phyloP scores from a whole-genome alignment of 2,113 vertebrate genomes.

The Cairina moschata region DNA sequence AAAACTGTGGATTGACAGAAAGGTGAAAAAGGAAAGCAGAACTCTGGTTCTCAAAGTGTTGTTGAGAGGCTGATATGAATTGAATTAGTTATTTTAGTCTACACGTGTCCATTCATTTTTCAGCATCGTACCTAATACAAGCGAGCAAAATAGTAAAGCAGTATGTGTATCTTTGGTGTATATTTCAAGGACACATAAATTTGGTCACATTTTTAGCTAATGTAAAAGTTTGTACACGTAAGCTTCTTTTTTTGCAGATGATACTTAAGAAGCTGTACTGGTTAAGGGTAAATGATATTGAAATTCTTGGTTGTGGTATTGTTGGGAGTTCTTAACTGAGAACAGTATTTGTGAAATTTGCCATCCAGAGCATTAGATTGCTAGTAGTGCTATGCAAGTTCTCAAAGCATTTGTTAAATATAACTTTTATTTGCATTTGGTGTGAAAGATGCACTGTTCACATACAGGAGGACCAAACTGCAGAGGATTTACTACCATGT shows the following conservation, averaged over 20 bases:
- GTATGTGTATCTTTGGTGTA: rapidly evolving
- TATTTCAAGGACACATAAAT: not conserved
- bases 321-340: not conserved
- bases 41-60: not conserved
- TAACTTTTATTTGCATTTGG: not conserved
- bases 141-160: not conserved
- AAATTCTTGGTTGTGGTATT: not conserved
- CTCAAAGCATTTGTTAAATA: not conserved
- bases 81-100: not conserved
- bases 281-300: not conserved
- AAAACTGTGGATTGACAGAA: not conserved
- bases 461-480: not conserved
- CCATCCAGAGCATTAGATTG: not conserved
- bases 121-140: not conserved
- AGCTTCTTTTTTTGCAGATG: not conserved
- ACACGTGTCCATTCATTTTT: not conserved
- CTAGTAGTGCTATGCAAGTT: not conserved
- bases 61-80: not conserved
- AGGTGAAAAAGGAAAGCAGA: not conserved
- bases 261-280: not conserved
- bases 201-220: not conserved
- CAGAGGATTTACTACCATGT: not conserved
- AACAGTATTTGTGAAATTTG: not conserved
- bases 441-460: not conserved
- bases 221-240: not conserved